Percentiles rank a stretch among this genome's conserved stretches.
phyloP scores from a whole-genome alignment of 2,888 invertebrate genomes.

The Sminthurides aquaticus region DNA sequence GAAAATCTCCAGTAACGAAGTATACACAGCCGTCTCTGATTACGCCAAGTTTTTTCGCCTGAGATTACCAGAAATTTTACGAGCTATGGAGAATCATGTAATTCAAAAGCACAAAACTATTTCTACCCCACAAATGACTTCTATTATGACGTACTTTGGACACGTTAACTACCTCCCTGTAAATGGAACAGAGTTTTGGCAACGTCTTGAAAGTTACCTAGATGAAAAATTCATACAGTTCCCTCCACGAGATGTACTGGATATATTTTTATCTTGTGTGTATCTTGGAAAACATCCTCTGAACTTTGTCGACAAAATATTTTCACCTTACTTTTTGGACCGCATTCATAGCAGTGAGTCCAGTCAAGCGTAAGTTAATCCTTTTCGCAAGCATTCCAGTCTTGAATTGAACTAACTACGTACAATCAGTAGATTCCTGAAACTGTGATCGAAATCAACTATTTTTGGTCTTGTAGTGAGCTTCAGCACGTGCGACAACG shows the following conservation, averaged over 20 bases:
- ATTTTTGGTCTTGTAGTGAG: background rate
- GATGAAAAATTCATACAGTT: slow-evolving; percentile 55
- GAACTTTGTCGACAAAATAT: slow-evolving; percentile 55
- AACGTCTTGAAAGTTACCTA: slow-evolving; percentile 52
- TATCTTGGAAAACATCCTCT: slow-evolving; percentile 58
- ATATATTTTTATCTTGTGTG: slow-evolving; percentile 58
- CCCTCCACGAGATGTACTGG: slow-evolving; percentile 53
- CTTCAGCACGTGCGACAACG: slow-evolving; percentile 48
- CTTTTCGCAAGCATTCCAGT: too few relatives aligned
- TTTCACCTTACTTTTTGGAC: slow-evolving; percentile 57
- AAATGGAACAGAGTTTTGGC: slow-evolving; percentile 54
- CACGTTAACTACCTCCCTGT: slow-evolving; percentile 54
- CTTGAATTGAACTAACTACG: background rate
- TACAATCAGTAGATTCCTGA: background rate
- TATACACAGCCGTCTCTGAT: slow-evolving; percentile 57
- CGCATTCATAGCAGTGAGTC: slow-evolving; percentile 50
- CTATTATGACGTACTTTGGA: slow-evolving; percentile 58
- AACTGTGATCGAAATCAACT: background rate
- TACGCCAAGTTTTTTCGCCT: slow-evolving; percentile 57
- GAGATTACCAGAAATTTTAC: slow-evolving; percentile 54
- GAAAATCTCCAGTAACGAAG: slow-evolving; percentile 48
- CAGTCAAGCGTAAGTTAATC: slow-evolving; percentile 44
- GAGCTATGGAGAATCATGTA: slow-evolving; percentile 54
- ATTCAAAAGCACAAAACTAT: slow-evolving; percentile 52
- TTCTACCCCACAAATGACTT: slow-evolving; percentile 53